phyloP scores from a whole-genome alignment of 1,140 invertebrate genomes.

The Homalodisca vitripennis region DNA sequence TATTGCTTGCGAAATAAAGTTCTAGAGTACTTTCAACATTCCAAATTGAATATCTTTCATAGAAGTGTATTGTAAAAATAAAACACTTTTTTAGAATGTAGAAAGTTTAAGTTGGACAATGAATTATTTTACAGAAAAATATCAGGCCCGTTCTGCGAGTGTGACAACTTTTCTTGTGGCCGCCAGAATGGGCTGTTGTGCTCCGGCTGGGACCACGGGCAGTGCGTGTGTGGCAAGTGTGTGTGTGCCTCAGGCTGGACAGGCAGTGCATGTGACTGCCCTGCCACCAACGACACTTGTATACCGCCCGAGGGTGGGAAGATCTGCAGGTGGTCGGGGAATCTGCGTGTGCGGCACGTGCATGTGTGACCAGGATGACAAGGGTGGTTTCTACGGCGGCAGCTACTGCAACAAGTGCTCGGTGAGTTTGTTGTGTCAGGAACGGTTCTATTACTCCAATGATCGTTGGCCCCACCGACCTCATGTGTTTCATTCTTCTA shows the following conservation, averaged over 20 bases:
- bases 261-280: slow-evolving; percentile 81
- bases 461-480: too few relatives aligned
- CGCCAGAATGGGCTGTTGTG: slow-evolving; percentile 77
- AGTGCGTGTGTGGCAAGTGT: slow-evolving; percentile 77
- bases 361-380: slow-evolving; percentile 65
- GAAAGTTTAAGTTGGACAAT: too few relatives aligned
- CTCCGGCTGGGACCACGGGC: slow-evolving; percentile 68
- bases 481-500: too few relatives aligned
- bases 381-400: slow-evolving; percentile 70
- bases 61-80: too few relatives aligned
- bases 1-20: too few relatives aligned
- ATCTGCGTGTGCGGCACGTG: slow-evolving; percentile 88
- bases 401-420: slow-evolving; percentile 93
- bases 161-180: slow-evolving; percentile 95
- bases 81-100: too few relatives aligned
- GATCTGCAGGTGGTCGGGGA: slow-evolving; percentile 81
- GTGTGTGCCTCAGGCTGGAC: slow-evolving; percentile 73
- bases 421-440: too few relatives aligned
- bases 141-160: slow-evolving; percentile 82
- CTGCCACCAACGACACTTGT: slow-evolving; percentile 70
- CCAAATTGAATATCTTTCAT: too few relatives aligned
- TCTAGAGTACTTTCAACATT: too few relatives aligned
- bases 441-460: too few relatives aligned
- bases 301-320: slow-evolving; percentile 63
- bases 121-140: slow-evolving; percentile 37